Evolutionary conservation across 2,888 invertebrate genomes (phyloP).

Genomic region (Caenorhabditis auriculariae): DNA sequence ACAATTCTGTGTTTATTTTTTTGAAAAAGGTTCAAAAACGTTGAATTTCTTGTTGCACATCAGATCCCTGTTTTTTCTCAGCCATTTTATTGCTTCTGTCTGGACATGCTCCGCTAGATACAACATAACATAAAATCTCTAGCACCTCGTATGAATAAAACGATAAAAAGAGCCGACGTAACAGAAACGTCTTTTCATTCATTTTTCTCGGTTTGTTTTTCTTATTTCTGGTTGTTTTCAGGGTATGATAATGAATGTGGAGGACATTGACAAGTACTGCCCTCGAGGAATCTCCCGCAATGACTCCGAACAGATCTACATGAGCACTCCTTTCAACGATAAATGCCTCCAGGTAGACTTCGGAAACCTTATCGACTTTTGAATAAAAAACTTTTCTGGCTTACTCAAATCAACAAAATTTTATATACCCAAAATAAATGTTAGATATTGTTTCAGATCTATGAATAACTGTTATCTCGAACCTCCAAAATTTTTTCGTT

Average conservation of each 20-base stretch:
- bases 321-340: conserved; percentile 42
- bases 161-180: too few relatives aligned
- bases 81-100: too few relatives aligned
- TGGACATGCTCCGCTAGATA: too few relatives aligned
- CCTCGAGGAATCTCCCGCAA: conserved; percentile 39
- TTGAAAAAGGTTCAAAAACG: too few relatives aligned
- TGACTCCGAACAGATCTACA: conserved; percentile 21
- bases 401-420: neutral
- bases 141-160: too few relatives aligned
- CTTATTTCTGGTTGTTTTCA: too few relatives aligned
- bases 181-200: too few relatives aligned
- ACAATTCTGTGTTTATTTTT: too few relatives aligned
- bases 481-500: conserved; percentile 9
- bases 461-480: neutral
- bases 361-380: neutral
- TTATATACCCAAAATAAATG: neutral
- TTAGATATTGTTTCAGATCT: neutral
- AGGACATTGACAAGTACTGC: conserved; percentile 54
- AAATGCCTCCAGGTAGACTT: conserved; percentile 39
- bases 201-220: too few relatives aligned
- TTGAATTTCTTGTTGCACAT: too few relatives aligned
- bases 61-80: too few relatives aligned
- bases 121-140: too few relatives aligned
- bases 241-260: conserved; percentile 51
- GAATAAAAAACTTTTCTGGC: neutral